Conservation (phyloP, 64 coral and sea anemone species). For the Dendrophyllia cribrosa region DNA sequence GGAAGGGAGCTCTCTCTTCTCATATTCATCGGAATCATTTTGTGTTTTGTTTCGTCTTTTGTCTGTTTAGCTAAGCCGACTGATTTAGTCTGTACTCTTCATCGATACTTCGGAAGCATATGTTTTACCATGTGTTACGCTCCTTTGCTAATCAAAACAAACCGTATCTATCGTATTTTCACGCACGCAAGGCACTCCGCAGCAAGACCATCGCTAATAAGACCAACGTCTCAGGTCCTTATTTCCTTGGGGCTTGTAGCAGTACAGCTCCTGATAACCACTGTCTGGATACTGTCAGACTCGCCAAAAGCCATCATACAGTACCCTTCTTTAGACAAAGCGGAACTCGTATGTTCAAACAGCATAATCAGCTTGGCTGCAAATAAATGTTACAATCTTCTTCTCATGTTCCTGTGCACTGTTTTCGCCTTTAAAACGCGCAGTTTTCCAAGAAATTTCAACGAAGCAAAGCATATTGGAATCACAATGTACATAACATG, state of each 20-base stretch:
- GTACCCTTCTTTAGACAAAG: conserved; percentile 30
- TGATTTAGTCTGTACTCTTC: conserved; percentile 62
- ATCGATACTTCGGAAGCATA: conserved; percentile 65
- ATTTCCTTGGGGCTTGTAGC: conserved; percentile 72
- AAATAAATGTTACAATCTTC: conserved; percentile 83
- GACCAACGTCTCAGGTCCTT: conserved; percentile 80
- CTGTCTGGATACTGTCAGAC: conserved; percentile 72
- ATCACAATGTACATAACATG: conserved; percentile 96
- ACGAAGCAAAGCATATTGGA: conserved; percentile 95
- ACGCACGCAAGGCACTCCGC: conserved; percentile 72
- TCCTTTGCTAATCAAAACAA: conserved; percentile 91
- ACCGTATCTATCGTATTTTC: conserved; percentile 93
- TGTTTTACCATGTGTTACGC: conserved; percentile 90
- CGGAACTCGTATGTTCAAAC: conserved; percentile 61
- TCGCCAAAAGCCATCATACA: conserved; percentile 60
- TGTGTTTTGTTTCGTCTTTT: conserved; percentile 75
- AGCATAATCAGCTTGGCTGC: conserved; percentile 48
- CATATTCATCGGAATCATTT: conserved; percentile 64
- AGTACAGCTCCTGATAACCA: conserved; percentile 80
- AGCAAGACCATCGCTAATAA: conserved; percentile 74
- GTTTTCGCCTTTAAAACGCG: conserved; percentile 95
- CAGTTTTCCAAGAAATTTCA: conserved; percentile 93
- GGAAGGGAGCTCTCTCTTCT: conserved; percentile 84
- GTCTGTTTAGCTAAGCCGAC: conserved; percentile 64
- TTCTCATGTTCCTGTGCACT: conserved; percentile 83